Evolutionary conservation across 2,888 invertebrate genomes (phyloP).

Genomic region (Ormyrus nitidulus): DNA sequence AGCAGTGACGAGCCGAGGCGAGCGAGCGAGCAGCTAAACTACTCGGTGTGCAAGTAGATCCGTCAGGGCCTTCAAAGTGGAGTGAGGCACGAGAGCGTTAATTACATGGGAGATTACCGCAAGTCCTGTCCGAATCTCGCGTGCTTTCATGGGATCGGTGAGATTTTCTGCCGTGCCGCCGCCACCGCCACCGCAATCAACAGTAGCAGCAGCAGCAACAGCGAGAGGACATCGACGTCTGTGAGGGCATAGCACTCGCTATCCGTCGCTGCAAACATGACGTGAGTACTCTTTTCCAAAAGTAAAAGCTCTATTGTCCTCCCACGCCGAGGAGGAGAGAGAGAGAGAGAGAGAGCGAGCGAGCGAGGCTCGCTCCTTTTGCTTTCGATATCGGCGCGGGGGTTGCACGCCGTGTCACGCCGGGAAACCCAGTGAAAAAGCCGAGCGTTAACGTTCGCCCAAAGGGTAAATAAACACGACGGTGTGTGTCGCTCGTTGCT

Average conservation of each 20-base stretch:
- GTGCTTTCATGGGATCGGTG: constrained; percentile 75
- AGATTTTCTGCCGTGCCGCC: constrained; percentile 70
- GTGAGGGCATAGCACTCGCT: constrained; percentile 74
- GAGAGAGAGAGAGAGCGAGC: too few relatives aligned
- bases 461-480: constrained; percentile 20
- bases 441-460: not conserved
- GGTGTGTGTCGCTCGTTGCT: not conserved
- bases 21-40: too few relatives aligned
- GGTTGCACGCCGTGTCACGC: too few relatives aligned
- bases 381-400: not conserved
- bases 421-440: too few relatives aligned
- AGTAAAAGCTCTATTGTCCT: too few relatives aligned
- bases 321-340: too few relatives aligned
- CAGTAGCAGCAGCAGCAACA: constrained; percentile 15
- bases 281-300: constrained; percentile 66
- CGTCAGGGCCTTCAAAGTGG: too few relatives aligned
- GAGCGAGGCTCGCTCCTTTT: not conserved
- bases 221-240: constrained; percentile 58
- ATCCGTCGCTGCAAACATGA: constrained; percentile 72
- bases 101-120: constrained; percentile 73
- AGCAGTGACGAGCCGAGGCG: too few relatives aligned
- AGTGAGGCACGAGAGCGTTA: constrained; percentile 2
- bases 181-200: constrained; percentile 18
- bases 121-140: constrained; percentile 74
- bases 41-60: too few relatives aligned